phyloP scores from a whole-genome alignment of 2,888 invertebrate genomes.

The Ennomos quercinarius region DNA sequence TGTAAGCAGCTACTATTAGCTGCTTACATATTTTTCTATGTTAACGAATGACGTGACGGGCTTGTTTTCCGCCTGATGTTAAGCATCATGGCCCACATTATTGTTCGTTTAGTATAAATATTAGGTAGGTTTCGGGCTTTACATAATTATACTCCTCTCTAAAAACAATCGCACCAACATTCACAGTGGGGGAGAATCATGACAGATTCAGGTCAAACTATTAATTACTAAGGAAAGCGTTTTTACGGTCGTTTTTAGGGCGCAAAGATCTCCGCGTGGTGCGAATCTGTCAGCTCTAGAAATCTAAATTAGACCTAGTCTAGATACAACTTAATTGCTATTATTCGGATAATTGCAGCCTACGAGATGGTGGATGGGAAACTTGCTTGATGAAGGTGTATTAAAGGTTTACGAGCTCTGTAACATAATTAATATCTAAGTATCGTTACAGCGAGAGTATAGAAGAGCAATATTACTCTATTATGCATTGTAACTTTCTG shows the following conservation, averaged over 20 bases:
- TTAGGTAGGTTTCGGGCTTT: too few species aligned
- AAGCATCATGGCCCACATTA: too few species aligned
- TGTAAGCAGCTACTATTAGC: too few species aligned
- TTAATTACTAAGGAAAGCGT: constrained; percentile 38
- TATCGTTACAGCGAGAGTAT: too few species aligned
- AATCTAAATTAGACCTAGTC: constrained; percentile 48
- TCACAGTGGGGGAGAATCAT: constrained; percentile 48
- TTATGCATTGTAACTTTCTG: background rate
- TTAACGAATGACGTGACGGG: too few species aligned
- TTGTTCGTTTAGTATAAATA: too few species aligned
- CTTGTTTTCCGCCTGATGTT: too few species aligned
- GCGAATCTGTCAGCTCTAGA: constrained; percentile 52
- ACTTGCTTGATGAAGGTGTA: constrained; percentile 10
- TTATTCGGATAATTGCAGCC: constrained; percentile 15
- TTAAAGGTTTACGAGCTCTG: background rate
- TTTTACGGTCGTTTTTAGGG: constrained; percentile 56
- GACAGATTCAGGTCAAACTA: constrained; percentile 49
- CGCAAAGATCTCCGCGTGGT: constrained; percentile 58
- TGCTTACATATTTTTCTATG: too few species aligned
- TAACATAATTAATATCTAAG: too few species aligned
- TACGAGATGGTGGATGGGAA: constrained; percentile 34
- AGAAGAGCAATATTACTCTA: too few species aligned
- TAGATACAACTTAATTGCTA: constrained; percentile 44
- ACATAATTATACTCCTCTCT: background rate
- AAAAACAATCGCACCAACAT: constrained; percentile 27